Conservation (phyloP, 2,888 invertebrate species). For the Perizoma affinitatum region DNA sequence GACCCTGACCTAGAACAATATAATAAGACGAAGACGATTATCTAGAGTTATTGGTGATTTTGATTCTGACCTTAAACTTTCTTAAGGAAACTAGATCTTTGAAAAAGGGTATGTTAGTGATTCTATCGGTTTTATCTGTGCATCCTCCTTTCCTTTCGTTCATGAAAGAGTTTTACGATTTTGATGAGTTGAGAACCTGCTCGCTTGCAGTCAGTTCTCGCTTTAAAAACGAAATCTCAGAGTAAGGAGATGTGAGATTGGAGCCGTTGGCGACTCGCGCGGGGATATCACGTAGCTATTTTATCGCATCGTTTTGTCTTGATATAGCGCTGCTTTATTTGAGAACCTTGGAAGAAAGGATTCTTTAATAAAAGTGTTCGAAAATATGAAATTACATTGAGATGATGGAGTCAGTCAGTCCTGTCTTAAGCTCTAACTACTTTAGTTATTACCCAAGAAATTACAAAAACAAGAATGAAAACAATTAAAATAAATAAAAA, state of each 20-base stretch:
- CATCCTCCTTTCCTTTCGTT: too few relatives aligned
- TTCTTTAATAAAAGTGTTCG: constrained; percentile 7
- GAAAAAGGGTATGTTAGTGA: too few relatives aligned
- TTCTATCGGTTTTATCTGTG: too few relatives aligned
- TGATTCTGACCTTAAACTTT: too few relatives aligned
- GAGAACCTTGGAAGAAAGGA: constrained; percentile 23
- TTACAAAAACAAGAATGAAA: too few relatives aligned
- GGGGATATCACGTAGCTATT: constrained; percentile 75
- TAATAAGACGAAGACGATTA: too few relatives aligned
- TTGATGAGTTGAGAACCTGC: constrained; percentile 1
- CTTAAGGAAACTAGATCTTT: too few relatives aligned
- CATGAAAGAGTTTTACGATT: not conserved
- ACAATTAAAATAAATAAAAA: too few relatives aligned
- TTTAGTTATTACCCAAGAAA: too few relatives aligned
- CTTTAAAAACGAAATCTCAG: constrained; percentile 48
- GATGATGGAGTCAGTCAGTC: not conserved
- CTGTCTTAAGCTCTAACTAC: too few relatives aligned
- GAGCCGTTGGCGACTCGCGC: constrained; percentile 48
- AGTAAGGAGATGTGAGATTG: constrained; percentile 68
- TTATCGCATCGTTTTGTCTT: constrained; percentile 67
- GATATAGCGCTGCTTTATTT: constrained; percentile 48
- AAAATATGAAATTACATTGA: not conserved
- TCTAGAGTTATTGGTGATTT: too few relatives aligned
- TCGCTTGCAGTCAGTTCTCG: constrained; percentile 15
- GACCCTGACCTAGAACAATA: too few relatives aligned